These are phyloP conservation scores for Lophotriccus pileatus DNA, from an alignment of 2,797 vertebrate species.

Conservation along the genomic window DNA sequence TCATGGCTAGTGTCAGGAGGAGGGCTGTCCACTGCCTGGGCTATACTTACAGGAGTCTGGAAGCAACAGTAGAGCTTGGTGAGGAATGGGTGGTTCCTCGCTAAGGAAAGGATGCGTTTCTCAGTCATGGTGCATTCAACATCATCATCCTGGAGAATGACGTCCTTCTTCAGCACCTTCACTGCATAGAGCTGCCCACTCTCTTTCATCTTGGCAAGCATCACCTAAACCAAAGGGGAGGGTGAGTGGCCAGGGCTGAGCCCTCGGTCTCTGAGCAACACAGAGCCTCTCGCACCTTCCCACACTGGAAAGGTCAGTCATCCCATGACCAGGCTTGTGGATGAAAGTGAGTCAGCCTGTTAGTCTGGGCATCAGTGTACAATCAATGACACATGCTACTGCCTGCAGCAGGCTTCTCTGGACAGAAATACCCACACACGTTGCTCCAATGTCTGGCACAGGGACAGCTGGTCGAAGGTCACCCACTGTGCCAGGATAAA, in stretches of 20 bases:
- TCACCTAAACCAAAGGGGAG: slow-evolving; percentile 80
- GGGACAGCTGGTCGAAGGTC: not conserved
- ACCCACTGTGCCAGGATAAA: not conserved
- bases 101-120: slow-evolving; percentile 92
- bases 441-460: not conserved
- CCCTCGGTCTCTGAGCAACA: not conserved
- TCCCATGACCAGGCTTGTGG: not conserved
- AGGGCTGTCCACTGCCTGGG: not conserved
- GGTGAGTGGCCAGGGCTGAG: not conserved
- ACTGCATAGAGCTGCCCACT: slow-evolving; percentile 88
- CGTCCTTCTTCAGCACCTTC: slow-evolving; percentile 97
- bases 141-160: slow-evolving; percentile 96
- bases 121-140: slow-evolving; percentile 98
- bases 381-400: not conserved
- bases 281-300: not conserved
- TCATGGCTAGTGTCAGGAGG: not conserved
- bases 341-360: not conserved
- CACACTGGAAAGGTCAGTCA: not conserved
- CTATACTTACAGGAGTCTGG: slow-evolving; percentile 87
- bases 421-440: not conserved
- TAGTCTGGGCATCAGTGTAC: not conserved
- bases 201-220: slow-evolving; percentile 88
- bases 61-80: slow-evolving; percentile 97
- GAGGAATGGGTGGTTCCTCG: slow-evolving; percentile 93
- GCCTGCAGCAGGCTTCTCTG: not conserved